Evolutionary conservation across 2,113 vertebrate genomes (phyloP), one percentile per base, ranked within the genome.

Genomic region (Eptesicus fuscus): DNA sequence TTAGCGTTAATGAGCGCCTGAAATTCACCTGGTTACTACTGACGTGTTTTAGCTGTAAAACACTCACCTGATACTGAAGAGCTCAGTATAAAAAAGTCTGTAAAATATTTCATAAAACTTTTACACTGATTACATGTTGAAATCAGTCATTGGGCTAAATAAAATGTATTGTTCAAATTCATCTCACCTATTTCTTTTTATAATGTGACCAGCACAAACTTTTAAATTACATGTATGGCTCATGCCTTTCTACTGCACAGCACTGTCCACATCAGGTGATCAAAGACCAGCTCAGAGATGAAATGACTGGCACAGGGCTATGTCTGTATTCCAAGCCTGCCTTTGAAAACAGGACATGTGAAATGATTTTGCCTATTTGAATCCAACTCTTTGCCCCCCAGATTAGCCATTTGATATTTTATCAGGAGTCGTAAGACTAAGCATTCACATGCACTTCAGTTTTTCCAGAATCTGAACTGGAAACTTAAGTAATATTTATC

Each of bases 91-190:
- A 65, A 42, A 73, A 90, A 47, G 7, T 49, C 76, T n/a, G 3
- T 28, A 74, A 95, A 88, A 18, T 37, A 65, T 63, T 73, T 96
- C 22, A 42, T 70, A 61, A 61, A 14, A 79, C 47, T 78, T 96
- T 74, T 71, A 89, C 12, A 79, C 6, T 67, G 14, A 88, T 37
- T 40, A 59, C 12, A 91, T 30, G 23, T 73, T 83, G 22, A 73
- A 78, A 84, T 51, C 40, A 74, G 40, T 30, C 23, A 93, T 10
- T 67, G 22, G 37, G 44, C 80, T 86, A 92, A 88, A 53, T 28
- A 84, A 85, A 86, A 44, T 44, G 8, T 44, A 74, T 12, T 42
- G 56, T 47, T 91, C 71, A 73, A 89, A 86, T 59, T 85, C 14
- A 79, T 11, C 28, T 79, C 23, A 63, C 4, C n/a, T 82, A 25